Conservation (phyloP, 30 jellyfish, hydroid and myxozoan genomes). For the Turritopsis rubra region DNA sequence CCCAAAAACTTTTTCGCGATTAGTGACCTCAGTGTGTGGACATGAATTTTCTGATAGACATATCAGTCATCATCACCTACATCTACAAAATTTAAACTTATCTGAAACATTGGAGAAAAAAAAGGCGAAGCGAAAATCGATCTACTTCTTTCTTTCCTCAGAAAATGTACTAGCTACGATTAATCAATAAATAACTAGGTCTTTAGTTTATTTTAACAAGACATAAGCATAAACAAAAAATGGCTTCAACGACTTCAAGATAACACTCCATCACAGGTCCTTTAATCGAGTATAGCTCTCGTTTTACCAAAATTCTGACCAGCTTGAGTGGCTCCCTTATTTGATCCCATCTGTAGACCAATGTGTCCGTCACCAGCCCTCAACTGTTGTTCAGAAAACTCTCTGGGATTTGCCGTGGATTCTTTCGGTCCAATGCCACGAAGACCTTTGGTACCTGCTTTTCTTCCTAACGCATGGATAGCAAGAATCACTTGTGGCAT, state of each 20-base stretch:
- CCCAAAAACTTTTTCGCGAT: too few relatives aligned
- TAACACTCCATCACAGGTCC: background rate
- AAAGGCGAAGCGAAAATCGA: background rate
- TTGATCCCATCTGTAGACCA: slow-evolving; percentile 86
- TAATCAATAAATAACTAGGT: background rate
- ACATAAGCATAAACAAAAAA: too few relatives aligned
- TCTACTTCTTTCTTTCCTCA: background rate
- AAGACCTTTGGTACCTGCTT: slow-evolving; percentile 45
- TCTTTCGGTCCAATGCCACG: slow-evolving; percentile 94
- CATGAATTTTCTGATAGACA: too few relatives aligned
- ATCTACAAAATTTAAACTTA: too few relatives aligned
- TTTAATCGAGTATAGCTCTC: slow-evolving; percentile 59
- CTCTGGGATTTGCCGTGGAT: slow-evolving; percentile 61
- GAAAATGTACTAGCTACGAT: background rate
- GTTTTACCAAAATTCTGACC: slow-evolving; percentile 85
- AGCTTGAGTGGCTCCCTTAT: slow-evolving; percentile 78
- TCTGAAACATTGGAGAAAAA: background rate
- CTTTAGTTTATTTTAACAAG: background rate
- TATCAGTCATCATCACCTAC: too few relatives aligned
- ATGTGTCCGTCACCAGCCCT: slow-evolving; percentile 84
- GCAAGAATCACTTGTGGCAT: slow-evolving; percentile 84
- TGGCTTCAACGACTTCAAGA: too few relatives aligned
- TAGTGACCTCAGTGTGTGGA: too few relatives aligned
- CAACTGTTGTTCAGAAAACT: slow-evolving; percentile 85
- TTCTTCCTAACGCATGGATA: slow-evolving; percentile 80